These are phyloP conservation scores for Leptothorax acervorum DNA, from an alignment of 2,888 invertebrate genomes.

Conservation along the genomic window DNA sequence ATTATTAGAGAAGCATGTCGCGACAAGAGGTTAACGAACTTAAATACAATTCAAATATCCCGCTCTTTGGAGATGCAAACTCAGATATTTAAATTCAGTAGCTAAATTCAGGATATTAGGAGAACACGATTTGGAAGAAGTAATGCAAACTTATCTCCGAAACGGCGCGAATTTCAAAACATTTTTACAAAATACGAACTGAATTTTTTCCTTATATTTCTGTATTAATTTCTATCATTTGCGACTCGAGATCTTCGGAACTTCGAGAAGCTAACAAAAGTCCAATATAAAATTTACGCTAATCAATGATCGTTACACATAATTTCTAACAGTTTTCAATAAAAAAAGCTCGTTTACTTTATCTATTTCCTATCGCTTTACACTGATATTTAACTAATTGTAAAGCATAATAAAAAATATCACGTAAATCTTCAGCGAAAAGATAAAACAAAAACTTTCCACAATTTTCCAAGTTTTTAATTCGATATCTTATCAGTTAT, in stretches of 20 bases:
- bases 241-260: background rate
- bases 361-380: background rate
- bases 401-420: background rate
- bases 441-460: background rate
- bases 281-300: background rate
- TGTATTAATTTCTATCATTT: background rate
- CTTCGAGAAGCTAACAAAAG: background rate
- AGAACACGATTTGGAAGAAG: slow-evolving; percentile 2
- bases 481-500: background rate
- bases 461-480: background rate
- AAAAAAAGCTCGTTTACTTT: background rate
- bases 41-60: background rate
- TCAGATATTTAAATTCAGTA: slow-evolving; percentile 3
- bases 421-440: background rate
- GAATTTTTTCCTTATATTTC: background rate
- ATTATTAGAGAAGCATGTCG: background rate
- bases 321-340: background rate
- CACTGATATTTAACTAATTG: background rate
- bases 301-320: background rate
- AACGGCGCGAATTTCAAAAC: background rate
- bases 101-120: background rate
- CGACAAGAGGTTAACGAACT: background rate
- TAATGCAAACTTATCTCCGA: background rate
- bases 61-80: background rate
- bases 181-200: background rate